phyloP scores from a whole-genome alignment of 2,113 vertebrate species.

The Irena cyanogastra region DNA sequence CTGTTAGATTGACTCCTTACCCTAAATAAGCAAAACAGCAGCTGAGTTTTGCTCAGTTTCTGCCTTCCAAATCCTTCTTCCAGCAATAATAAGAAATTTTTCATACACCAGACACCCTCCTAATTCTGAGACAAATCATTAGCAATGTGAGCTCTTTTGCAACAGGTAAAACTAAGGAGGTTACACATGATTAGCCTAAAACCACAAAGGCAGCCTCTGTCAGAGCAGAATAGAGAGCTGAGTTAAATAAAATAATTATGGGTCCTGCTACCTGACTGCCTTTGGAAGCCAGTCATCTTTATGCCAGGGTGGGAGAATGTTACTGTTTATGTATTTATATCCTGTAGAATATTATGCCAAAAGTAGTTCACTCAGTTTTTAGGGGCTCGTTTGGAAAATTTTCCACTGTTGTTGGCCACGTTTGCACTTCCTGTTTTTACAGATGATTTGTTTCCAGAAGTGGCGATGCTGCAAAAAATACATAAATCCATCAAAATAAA shows the following conservation, averaged over 20 bases:
- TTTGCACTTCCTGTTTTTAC: conserved; percentile 32
- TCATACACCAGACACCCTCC: background rate
- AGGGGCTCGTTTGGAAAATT: background rate
- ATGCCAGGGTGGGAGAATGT: background rate
- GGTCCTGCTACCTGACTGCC: background rate
- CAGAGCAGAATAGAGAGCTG: background rate
- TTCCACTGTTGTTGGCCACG: background rate
- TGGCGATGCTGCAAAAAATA: background rate
- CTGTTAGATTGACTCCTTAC: background rate
- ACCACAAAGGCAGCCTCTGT: background rate
- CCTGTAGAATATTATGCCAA: background rate
- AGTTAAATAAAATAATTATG: background rate
- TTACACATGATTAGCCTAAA: conserved; percentile 5
- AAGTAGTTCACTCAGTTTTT: background rate
- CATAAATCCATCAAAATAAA: background rate
- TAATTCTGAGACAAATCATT: conserved; percentile 1
- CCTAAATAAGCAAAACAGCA: background rate
- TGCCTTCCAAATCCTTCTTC: background rate
- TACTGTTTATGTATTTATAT: background rate
- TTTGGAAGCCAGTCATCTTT: background rate
- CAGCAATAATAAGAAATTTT: background rate
- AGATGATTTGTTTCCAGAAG: background rate
- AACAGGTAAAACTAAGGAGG: background rate
- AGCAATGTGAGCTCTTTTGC: background rate
- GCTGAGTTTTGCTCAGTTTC: background rate